Percentiles rank a stretch among this genome's conserved stretches.
phyloP scores from a whole-genome alignment of 1,140 invertebrate species.

The Drosophila mayri region DNA sequence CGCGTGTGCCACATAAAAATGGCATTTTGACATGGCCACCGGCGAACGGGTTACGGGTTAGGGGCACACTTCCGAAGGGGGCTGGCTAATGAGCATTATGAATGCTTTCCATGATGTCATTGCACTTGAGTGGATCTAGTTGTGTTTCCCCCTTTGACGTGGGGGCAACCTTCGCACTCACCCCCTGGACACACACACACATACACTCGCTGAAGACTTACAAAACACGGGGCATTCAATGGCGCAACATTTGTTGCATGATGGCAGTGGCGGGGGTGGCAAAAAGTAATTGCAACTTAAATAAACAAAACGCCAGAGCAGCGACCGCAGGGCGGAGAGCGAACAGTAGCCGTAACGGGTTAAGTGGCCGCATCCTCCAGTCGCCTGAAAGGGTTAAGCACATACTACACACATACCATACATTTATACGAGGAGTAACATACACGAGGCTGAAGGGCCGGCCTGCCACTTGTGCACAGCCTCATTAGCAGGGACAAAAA shows the following conservation, averaged over 20 bases:
- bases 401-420: neutral
- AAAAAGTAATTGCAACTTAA: conserved; percentile 78
- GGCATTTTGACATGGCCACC: conserved; percentile 66
- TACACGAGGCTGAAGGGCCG: conserved; percentile 48
- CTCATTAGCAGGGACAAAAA: conserved; percentile 63
- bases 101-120: conserved; percentile 67
- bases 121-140: conserved; percentile 65
- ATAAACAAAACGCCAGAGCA: conserved; percentile 65
- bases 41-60: conserved; percentile 9
- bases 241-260: conserved; percentile 49
- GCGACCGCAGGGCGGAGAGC: conserved; percentile 54
- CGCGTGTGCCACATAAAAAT: conserved; percentile 66
- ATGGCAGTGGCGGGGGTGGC: conserved; percentile 41
- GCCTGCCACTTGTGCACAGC: conserved; percentile 71
- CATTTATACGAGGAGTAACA: conserved; percentile 2
- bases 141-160: conserved; percentile 19
- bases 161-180: conserved; percentile 33
- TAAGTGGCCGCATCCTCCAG: conserved; percentile 65
- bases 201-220: conserved; percentile 22
- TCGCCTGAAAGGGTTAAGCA: conserved; percentile 47
- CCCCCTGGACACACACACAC: neutral
- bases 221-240: conserved; percentile 46
- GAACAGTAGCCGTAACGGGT: conserved; percentile 51
- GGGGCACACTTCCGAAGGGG: conserved; percentile 3
- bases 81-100: conserved; percentile 64